Evolutionary conservation across 2,113 vertebrate species (phyloP).

Genomic region (Columba janthina): DNA sequence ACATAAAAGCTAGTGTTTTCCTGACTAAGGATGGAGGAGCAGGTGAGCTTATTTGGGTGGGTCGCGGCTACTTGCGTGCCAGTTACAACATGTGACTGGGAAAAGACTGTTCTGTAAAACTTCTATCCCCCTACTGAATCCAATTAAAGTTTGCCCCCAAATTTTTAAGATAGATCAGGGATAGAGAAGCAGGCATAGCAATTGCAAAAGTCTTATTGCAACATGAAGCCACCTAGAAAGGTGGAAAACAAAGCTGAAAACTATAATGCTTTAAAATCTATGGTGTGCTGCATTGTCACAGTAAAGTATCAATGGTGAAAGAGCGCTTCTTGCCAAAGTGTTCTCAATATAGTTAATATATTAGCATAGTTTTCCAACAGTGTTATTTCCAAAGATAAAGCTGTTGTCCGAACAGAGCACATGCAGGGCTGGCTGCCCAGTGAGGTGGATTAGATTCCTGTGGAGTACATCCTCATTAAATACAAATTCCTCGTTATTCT

Average conservation of each 20-base stretch:
- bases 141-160: neutral
- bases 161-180: neutral
- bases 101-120: neutral
- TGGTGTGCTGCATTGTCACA: neutral
- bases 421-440: neutral
- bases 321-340: neutral
- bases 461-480: neutral
- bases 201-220: neutral
- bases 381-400: constrained; percentile 1
- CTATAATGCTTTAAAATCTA: neutral
- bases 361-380: neutral
- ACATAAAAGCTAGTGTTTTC: neutral
- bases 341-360: constrained; percentile 3
- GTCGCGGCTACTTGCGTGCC: neutral
- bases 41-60: neutral
- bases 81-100: rapidly evolving
- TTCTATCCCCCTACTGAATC: neutral
- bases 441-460: neutral
- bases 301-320: neutral
- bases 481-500: neutral
- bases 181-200: neutral
- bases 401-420: neutral
- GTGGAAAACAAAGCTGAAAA: neutral
- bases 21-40: neutral
- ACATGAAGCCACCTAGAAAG: neutral